Evolutionary conservation across 2,797 vertebrate genomes (phyloP).

Genomic region (Bradypus variegatus): DNA sequence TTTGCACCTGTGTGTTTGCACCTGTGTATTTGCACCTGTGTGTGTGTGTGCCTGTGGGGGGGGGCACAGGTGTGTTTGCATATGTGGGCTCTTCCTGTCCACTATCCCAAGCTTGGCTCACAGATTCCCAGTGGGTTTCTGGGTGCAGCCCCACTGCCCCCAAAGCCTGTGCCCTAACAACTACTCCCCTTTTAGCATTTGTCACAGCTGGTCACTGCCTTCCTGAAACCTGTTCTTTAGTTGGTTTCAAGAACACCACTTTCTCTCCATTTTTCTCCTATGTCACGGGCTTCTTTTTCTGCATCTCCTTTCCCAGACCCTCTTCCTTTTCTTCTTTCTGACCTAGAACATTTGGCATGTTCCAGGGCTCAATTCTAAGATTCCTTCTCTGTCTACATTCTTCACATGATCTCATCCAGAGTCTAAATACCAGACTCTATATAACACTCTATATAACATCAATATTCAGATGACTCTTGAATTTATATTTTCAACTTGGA

Average conservation of each 20-base stretch:
- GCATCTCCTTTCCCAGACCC: not conserved
- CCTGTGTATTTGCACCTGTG: too few species aligned
- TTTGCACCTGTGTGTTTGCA: not conserved
- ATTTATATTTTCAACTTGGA: not conserved
- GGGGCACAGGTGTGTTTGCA: not conserved
- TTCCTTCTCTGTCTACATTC: not conserved
- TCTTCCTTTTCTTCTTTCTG: not conserved
- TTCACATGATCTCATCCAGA: not conserved
- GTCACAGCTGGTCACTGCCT: not conserved
- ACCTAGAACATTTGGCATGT: not conserved
- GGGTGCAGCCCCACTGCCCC: not conserved
- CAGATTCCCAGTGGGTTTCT: not conserved
- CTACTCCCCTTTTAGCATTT: not conserved
- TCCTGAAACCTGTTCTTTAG: not conserved
- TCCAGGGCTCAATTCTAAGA: not conserved
- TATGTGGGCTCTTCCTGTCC: not conserved
- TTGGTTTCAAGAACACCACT: constrained; percentile 13
- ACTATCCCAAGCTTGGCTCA: not conserved
- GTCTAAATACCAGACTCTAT: not conserved
- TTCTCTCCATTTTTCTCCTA: not conserved
- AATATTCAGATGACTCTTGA: not conserved
- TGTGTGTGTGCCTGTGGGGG: not conserved
- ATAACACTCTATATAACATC: too few species aligned
- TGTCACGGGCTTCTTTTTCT: not conserved
- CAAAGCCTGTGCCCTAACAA: not conserved